These are phyloP conservation scores for Eospalax fontanierii DNA, from an alignment of 2,797 vertebrate species.

Conservation along the genomic window DNA sequence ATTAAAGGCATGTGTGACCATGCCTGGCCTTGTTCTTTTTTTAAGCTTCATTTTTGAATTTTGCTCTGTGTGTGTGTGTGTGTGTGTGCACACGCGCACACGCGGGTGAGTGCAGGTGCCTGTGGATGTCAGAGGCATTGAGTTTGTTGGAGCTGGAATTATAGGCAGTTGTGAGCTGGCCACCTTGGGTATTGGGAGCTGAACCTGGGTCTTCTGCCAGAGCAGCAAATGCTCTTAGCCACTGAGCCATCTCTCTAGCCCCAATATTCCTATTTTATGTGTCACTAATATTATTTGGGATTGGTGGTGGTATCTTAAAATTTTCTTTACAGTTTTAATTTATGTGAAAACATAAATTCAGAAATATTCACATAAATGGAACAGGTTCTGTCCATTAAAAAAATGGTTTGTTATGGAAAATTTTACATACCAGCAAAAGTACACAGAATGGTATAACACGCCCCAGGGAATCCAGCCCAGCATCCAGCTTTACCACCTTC, in stretches of 20 bases:
- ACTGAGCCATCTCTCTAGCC: neutral
- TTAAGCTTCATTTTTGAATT: no score
- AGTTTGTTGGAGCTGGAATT: no score
- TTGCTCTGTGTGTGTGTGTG: no score
- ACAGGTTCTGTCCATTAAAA: neutral
- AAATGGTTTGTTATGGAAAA: neutral
- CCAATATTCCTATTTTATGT: neutral
- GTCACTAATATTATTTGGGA: neutral
- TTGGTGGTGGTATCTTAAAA: neutral
- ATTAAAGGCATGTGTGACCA: no score
- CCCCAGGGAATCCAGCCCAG: fast-evolving
- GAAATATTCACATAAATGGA: neutral
- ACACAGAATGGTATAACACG: neutral
- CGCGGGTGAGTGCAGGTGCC: no score
- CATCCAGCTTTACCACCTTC: neutral
- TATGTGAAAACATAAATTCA: constrained; percentile 7
- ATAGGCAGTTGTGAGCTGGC: no score
- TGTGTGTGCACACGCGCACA: no score
- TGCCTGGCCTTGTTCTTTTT: no score
- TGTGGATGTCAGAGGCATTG: no score
- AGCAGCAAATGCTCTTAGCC: neutral
- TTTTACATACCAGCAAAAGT: neutral
- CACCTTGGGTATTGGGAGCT: no score
- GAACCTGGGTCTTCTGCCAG: no score
- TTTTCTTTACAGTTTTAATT: constrained; percentile 21